phyloP scores from a whole-genome alignment of 2,888 invertebrate genomes.

The Leucania comma region DNA sequence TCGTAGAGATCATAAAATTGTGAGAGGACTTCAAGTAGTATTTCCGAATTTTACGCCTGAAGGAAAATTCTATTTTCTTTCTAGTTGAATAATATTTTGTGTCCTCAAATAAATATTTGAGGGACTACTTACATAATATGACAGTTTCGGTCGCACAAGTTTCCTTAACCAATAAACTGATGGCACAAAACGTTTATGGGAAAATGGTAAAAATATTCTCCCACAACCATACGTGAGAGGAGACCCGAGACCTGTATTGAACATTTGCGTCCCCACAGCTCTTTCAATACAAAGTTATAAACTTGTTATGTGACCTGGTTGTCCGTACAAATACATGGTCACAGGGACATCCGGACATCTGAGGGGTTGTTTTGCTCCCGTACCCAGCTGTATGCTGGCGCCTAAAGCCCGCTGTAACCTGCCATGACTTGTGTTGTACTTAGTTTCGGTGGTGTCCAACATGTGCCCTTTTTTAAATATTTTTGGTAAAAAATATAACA shows the following conservation, averaged over 20 bases:
- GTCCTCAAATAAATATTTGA: constrained; percentile 14
- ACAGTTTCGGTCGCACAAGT: constrained; percentile 2
- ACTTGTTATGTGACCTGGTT: too few relatives aligned
- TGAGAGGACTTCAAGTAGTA: too few relatives aligned
- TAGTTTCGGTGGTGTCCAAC: too few relatives aligned
- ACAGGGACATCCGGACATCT: too few relatives aligned
- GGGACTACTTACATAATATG: background rate
- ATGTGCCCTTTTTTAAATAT: too few relatives aligned
- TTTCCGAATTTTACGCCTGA: too few relatives aligned
- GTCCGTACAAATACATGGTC: too few relatives aligned
- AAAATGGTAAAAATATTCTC: background rate
- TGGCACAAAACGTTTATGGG: background rate
- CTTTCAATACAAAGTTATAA: background rate
- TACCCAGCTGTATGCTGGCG: too few relatives aligned
- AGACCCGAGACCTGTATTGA: background rate
- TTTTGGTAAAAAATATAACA: too few relatives aligned
- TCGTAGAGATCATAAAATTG: constrained; percentile 30
- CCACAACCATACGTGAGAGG: background rate
- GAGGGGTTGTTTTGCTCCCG: too few relatives aligned
- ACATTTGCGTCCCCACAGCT: background rate
- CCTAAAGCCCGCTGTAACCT: too few relatives aligned
- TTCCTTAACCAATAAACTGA: background rate
- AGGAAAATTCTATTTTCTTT: background rate
- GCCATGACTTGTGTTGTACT: too few relatives aligned
- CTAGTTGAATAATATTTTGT: constrained; percentile 4